Evolutionary conservation across 1,140 invertebrate genomes (phyloP), one percentile per base, ranked within the genome.

Genomic region (Drosophila bocki): DNA sequence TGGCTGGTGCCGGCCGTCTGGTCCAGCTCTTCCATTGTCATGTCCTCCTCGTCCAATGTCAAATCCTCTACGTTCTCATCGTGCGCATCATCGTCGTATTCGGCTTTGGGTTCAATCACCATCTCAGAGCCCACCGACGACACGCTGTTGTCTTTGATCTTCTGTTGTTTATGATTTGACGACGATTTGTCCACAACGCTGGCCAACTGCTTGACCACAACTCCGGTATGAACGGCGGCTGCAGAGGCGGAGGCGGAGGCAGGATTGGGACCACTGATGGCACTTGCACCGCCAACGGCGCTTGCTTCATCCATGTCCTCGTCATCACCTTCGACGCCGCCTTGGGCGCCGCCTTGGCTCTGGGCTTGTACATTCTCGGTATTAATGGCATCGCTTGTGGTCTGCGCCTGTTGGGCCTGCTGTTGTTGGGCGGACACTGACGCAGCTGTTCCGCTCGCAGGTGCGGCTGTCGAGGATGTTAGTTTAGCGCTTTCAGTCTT

Each of bases 1-100:
- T 95, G 94, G 92, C 94, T 94, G 75, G 94, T 94, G 84, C 94
- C 94, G 72, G 94, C 93, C 70, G 90, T 86, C 80, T 94, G 93
- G 86, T 94, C 94, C 85, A 94, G 93, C 82, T 93, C 93, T 65
- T 93, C 92, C 86, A 92, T 91, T 71, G 85, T 86, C 87, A 93
- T 91, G 68, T 93, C 95, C 91, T 97, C 96, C 82, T 97, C 96
- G 91, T 97, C 96, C 65, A 97, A 93, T 72, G 96, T 97, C 93
- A 97, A 94, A 93, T 97, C 96, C 93, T 97, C 96, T 82, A 97
- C 96, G 91, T 95, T 95, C 90, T 96, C 96, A 80, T 97, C 95
- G 64, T 95, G 94, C 50, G 93, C 91, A 81, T 97, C 96, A 81
- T 97, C 96, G 78, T 95, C 93, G 93, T 96, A 96, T 94, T 96